Base-by-base conservation (phyloP, 2,797 vertebrate species). In the Syngnathus rostellatus region DNA sequence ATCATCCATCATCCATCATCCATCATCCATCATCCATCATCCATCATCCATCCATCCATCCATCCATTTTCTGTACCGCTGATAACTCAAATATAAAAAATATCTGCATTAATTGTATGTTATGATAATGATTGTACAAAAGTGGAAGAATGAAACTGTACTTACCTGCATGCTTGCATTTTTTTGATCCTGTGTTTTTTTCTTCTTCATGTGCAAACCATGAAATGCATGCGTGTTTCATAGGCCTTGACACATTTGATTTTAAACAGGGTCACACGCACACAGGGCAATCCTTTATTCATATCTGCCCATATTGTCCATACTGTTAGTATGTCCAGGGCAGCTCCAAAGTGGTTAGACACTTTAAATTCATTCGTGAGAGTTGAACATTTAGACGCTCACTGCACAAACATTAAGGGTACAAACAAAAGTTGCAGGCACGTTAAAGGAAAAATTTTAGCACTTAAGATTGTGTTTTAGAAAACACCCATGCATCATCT, bases 221-320 rank as follows among this genome's bases (percentile, higher is more conserved):
- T 31, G 2, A 10, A 60, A 58, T 37, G 40, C 70, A 59, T 70
- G 45, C 51, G 60, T 73, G 62, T 72, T 75, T 70, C 46, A 79
- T 65, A 64, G 38, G 54, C 58, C 51, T 5, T 66, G 61, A 69
- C 51, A 65, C 55, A 72, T 73, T 62, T 39, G 65, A 62, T 72
- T 72, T 71, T 70, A 79, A 70, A 38, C 41, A 66, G 68, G 45
- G 61, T 77, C 70, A 55, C 21, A 69, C 3, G 21, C 60, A 71
- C 19, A 66, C 2, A 63, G 5, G 25, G 8, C 7, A 11, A 37
- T 69, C 7, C 67, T 54, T 64, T 76, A 69, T 80, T 72, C 62
- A 70, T 68, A 23, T 58, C 5, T 0, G 31, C 19, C 23, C n/a
- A 67, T 14, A 50, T 41, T 63, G 57, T 62, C 50, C 21, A 19